Conservation (phyloP, 2,797 vertebrate species). For the Halcyon chelicuti region DNA sequence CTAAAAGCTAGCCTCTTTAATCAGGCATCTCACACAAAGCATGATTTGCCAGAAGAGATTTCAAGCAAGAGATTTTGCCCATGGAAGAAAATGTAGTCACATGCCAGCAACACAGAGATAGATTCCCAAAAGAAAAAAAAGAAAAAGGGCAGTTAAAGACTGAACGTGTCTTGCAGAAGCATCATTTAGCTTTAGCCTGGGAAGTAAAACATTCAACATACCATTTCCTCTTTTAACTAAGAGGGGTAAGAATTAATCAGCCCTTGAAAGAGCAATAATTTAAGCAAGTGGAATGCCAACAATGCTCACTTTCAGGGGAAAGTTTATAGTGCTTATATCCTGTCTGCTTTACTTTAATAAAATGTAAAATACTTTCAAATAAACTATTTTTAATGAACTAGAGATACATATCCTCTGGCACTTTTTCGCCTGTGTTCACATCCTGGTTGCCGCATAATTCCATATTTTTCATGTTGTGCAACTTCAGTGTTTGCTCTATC, state of each 20-base stretch:
- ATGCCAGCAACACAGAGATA: background rate
- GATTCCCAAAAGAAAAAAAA: background rate
- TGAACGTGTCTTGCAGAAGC: background rate
- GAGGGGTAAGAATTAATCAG: slow-evolving; percentile 43
- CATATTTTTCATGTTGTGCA: background rate
- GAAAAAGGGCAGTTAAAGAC: background rate
- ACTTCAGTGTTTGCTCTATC: background rate
- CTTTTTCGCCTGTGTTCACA: slow-evolving; percentile 50
- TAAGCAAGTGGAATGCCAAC: slow-evolving; percentile 66
- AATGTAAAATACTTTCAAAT: slow-evolving; percentile 78
- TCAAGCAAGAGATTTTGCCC: background rate
- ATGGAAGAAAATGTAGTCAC: background rate
- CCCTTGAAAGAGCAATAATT: slow-evolving; percentile 71
- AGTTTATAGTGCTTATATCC: slow-evolving; percentile 78
- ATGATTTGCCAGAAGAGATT: slow-evolving; percentile 5
- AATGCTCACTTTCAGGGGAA: slow-evolving; percentile 70
- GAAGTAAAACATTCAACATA: slow-evolving; percentile 54
- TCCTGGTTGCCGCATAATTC: slow-evolving; percentile 54
- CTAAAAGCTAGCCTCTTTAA: background rate
- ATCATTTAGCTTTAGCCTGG: background rate
- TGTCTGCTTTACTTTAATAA: slow-evolving; percentile 74
- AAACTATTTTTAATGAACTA: slow-evolving; percentile 71
- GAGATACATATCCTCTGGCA: slow-evolving; percentile 55
- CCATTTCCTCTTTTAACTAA: slow-evolving; percentile 54
- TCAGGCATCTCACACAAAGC: background rate